Conservation (phyloP, 2,113 vertebrate species). For the Ceyx cyanopectus region DNA sequence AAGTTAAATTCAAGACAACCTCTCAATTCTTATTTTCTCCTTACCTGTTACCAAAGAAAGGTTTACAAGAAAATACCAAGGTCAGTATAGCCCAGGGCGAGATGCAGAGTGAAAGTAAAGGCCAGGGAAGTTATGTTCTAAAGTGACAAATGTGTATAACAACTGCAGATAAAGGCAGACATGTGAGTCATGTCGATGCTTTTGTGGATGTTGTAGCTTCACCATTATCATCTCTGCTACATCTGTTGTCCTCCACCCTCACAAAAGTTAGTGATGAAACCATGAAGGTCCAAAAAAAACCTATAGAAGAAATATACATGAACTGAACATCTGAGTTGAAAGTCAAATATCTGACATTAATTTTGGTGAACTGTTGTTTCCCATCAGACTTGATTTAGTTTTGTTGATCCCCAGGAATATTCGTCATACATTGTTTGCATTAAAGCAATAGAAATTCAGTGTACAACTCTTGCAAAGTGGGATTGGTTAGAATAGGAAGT, state of each 20-base stretch:
- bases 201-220: neutral
- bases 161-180: neutral
- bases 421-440: neutral
- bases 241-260: neutral
- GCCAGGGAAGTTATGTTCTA: neutral
- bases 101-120: neutral
- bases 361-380: neutral
- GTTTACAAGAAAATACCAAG: neutral
- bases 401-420: neutral
- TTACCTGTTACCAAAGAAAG: neutral
- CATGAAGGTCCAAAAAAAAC: neutral
- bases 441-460: neutral
- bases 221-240: neutral
- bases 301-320: neutral
- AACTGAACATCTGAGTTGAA: neutral
- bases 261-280: constrained; percentile 5
- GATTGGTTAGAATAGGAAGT: neutral
- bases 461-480: neutral
- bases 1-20: neutral
- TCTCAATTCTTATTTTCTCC: neutral
- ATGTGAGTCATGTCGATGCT: neutral
- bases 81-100: neutral
- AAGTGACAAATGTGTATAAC: neutral
- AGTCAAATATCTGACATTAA: neutral
- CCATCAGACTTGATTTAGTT: neutral